Evolutionary conservation across 2,888 invertebrate species (phyloP), one percentile per base, ranked within the genome.

Genomic region (Crematogaster levior): DNA sequence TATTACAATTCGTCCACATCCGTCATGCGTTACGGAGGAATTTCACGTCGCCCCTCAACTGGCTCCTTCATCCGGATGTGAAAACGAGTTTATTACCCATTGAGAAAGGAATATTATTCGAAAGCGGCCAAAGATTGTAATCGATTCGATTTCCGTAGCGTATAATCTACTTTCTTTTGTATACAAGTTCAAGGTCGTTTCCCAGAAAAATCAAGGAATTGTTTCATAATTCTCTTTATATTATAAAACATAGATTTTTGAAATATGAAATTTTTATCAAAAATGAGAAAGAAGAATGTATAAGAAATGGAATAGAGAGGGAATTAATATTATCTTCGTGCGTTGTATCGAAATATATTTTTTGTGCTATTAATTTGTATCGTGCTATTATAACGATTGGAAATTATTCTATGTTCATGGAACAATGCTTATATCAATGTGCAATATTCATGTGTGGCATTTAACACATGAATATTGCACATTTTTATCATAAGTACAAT

Each of bases 111-210:
- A 81, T 63, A 84, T 79, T 82, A 63, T 85, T 88, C 58, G 88
- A 88, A 89, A 89, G 89, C 88, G 88, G 86, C 82, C 77, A 83
- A 1, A 53, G 65, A 60, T 82, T 66, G 66, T 87, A 88, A 87
- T 85, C 86, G 66, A 72, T 81, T 85, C 61, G 56, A 51, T 74
- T 46, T 66, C 77, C 75, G 77, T 72, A 65, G 83, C 66, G 53
- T 72, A 65, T 46, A 74, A 12, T 51, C 83, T 61, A 89, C 89
- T 90, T 90, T 90, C 89, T 85, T 88, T 85, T 72, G 74, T 27
- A 21, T 80, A 83, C 84, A 88, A 85, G 89, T 89, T 90, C 89
- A 90, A 90, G 89, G 89, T 83, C 86, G 85, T 43, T 74, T n/a
- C 10, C 18, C 1, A 27, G 27, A 27, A 66, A 43, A 68, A 30